These are phyloP conservation scores for Pachyramphus minor DNA, from an alignment of 2,113 vertebrate species.

Conservation along the genomic window DNA sequence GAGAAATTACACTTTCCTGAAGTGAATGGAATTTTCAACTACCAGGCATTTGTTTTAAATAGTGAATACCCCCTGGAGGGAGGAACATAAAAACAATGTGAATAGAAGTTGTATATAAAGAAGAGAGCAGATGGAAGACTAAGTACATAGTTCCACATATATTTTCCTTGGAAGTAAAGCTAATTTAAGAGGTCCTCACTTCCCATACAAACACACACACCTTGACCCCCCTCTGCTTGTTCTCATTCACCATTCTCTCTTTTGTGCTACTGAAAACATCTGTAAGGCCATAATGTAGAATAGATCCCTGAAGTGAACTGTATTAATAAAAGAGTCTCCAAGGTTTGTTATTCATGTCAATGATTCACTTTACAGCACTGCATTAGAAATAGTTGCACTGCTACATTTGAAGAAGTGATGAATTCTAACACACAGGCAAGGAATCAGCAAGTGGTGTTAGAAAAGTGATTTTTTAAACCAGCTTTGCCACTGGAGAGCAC, in stretches of 20 bases:
- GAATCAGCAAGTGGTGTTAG: not conserved
- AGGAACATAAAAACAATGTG: not conserved
- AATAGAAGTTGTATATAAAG: constrained; percentile 2
- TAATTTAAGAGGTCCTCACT: not conserved
- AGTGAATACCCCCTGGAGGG: not conserved
- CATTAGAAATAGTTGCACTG: not conserved
- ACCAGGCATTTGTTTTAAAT: not conserved
- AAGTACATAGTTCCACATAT: not conserved
- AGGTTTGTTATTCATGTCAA: not conserved
- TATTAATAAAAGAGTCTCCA: not conserved
- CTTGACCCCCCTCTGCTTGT: not conserved
- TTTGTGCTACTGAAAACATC: constrained; percentile 3
- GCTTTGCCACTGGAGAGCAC: not conserved
- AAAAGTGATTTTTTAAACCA: not conserved
- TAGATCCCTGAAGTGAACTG: not conserved
- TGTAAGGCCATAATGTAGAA: not conserved
- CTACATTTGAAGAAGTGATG: not conserved
- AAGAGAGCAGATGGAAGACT: not conserved
- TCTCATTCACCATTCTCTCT: not conserved
- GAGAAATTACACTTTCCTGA: not conserved
- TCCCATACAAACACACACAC: not conserved
- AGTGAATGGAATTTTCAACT: not conserved
- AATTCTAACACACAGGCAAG: not conserved
- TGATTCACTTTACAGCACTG: not conserved
- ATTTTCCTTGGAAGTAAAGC: not conserved